Evolutionary conservation across 2,888 invertebrate genomes (phyloP), one percentile per base, ranked within the genome.

Genomic region (Priocnemis perturbator): DNA sequence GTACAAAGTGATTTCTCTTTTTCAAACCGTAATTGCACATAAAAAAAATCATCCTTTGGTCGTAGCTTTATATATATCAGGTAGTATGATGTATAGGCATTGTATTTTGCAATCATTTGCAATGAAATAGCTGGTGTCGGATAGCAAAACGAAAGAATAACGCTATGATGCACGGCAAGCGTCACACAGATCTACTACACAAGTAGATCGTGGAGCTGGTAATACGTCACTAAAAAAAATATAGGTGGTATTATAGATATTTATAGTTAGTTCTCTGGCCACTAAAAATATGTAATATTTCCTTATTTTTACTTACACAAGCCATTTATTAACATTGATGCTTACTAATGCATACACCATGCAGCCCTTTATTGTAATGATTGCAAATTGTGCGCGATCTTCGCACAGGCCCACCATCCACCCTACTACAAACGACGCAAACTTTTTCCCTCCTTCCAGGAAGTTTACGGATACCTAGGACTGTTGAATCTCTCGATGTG

Each of bases 371-470:
- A 53, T 64, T 62, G 58, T 50, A 67, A 19, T 62, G 44, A 67
- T 62, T 62, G 52, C 67, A 68, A 68, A 63, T 63, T 68, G 67
- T 68, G 63, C 63, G 59, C 19, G 63, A 68, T 68, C 59, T 63
- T 68, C 59, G 62, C 63, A 63, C 63, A 59, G 68, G 63, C 63
- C 68, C 59, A 23, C 68, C 52, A 64, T 64, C 55, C 59, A 23
- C 23, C 55, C 60, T 68, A 55, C 58, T 68, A 19, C 68, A 68
- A 62, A 68, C 59, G 15, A 67, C 63, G 67, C 62, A 67, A 17
- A 66, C 66, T 19, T 56, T 66, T 66, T 66, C 66, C 60, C n/a
- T 60, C 72, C 58, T 76, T 67, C 71, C 77, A 77, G 47, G 79
- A 66, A 64, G 50, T 60, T 37, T 77, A 67, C 56, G 77, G 76